Conservation (phyloP, 2,888 invertebrate species). For the Brachypalpus laphriformis region DNA sequence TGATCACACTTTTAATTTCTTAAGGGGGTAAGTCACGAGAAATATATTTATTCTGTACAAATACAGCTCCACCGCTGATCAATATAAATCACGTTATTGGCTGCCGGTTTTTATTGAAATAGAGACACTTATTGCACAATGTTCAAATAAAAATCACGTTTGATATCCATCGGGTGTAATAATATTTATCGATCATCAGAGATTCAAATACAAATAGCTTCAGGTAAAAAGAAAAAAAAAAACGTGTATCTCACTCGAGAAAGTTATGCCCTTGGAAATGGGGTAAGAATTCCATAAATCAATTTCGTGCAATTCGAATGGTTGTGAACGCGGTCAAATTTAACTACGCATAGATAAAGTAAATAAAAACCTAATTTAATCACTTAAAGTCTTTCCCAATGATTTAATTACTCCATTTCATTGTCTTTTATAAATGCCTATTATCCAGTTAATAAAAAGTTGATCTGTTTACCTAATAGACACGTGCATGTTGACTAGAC, state of each 20-base stretch:
- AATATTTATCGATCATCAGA: neutral
- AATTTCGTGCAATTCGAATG: neutral
- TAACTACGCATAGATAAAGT: neutral
- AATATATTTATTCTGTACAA: no score
- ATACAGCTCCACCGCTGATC: neutral
- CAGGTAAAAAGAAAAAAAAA: neutral
- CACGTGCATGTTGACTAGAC: neutral
- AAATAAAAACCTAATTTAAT: neutral
- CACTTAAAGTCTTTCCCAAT: neutral
- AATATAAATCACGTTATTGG: neutral
- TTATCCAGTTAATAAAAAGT: neutral
- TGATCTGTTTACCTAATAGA: neutral
- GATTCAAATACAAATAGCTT: neutral
- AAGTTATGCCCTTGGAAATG: slow-evolving; percentile 15
- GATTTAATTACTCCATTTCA: neutral
- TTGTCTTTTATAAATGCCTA: neutral
- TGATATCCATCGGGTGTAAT: neutral
- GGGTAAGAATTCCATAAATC: neutral
- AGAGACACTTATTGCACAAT: neutral
- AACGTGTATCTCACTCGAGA: slow-evolving; percentile 8
- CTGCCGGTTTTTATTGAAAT: neutral
- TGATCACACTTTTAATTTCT: no score
- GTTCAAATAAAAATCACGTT: neutral
- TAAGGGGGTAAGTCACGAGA: no score
- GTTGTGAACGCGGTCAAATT: neutral